Evolutionary conservation across 2,888 invertebrate species (phyloP), one percentile per base, ranked within the genome.

Genomic region (Rhingia campestris): DNA sequence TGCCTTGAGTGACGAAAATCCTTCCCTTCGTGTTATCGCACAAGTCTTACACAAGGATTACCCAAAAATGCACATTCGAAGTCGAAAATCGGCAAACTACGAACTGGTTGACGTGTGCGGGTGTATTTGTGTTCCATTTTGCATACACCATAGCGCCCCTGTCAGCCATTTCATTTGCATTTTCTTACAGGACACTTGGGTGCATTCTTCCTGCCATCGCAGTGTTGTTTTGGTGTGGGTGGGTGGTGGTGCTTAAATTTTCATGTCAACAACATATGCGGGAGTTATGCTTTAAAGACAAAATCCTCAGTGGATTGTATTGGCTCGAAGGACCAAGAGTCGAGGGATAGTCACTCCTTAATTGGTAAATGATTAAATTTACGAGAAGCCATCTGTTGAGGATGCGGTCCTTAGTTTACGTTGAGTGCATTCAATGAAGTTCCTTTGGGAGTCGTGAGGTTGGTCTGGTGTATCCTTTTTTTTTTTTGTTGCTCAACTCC

Each of bases 361-460:
- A 80, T 80, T 69, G 74, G 74, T 56, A 74, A 80, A 80, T 74
- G 67, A 80, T 80, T 80, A 74, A 80, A 80, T 74, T 80, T 80
- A 80, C 67, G 74, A 22, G 49, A 66, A 69, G 61, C 49, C 67
- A 63, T 80, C 63, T 74, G 67, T 56, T 69, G 61, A 54, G 61
- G 61, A 63, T 67, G 67, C 58, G 56, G 53, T 33, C 49, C 49
- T 58, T 66, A 9, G 45, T 56, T n/a, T 9, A 7, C 33, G 69
- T 47, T 37, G 49, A 12, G 41, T 53, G n/a, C 37, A 67, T 37
- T 75, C 51, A 61, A 77, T 70, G 63, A 70, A 72, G 45, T 59
- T 66, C 58, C 49, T 35, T 51, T 39, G 12, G 35, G 58, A 64
- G 14, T 77, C 41, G 47, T 30, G 47, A 43, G 33, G 7, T 43